Base-by-base conservation (phyloP, 2,113 vertebrate species). In the Chionis minor region DNA sequence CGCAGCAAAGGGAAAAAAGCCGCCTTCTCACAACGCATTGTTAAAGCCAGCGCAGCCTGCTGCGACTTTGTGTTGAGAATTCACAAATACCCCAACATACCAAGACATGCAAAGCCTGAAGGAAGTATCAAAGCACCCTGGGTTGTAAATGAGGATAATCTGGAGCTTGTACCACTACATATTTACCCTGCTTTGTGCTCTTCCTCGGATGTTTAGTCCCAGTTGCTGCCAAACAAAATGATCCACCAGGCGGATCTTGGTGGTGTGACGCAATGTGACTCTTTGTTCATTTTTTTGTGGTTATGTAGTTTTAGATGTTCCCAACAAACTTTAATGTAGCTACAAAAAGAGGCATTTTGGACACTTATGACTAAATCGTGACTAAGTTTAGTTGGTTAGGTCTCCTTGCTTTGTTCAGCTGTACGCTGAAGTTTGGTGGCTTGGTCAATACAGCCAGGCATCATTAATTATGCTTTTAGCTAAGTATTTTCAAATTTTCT, bases 1-100 rank as follows among this genome's bases (percentile, higher is more conserved):
- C 45, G 58, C 42, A 74, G 40, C 45, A 67, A 58, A 86, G 62
- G 32, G 58, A n/a, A 81, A 75, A 15, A 58, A 38, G 8, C 38
- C 27, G 11, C 40, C 21, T 27, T 75, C 14, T 67, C 12, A 66
- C 27, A 32, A 12, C 0, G 4, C 0, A 0, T 28, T 47, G 33
- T 54, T 66, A 26, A 72, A 51, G 19, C 12, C n/a, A n/a, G 2
- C 7, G 14, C 52, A 44, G n/a, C 71, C 58, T 72, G 27, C 44
- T 71, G 19, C 32, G 21, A 42, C 51, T 47, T 63, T 67, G 38
- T 47, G 20, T 8, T 82, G 47, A 77, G 86, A 86, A 67, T 55
- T 15, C 69, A 32, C 12, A 62, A 81, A 35, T 77, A 67, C 38
- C 10, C 40, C n/a, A 65, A 33, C 20, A 44, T 4, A 66, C 5